These are phyloP conservation scores for Staurois parvus DNA, from an alignment of 2,797 vertebrate genomes.

Conservation along the genomic window DNA sequence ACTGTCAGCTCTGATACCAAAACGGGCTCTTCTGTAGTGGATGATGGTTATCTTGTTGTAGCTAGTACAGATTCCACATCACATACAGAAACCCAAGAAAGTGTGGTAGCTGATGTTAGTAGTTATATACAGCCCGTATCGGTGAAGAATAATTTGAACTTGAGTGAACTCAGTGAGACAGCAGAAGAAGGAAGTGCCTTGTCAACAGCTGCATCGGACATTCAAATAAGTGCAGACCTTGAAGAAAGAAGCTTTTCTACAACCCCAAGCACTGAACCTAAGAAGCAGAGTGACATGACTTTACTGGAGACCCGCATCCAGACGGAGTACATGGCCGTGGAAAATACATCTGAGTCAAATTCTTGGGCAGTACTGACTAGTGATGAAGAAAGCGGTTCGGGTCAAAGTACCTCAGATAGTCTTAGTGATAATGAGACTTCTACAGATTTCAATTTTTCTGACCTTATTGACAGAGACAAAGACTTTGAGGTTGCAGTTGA, in stretches of 20 bases:
- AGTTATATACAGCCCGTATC: conserved; percentile 69
- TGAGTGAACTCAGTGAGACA: conserved; percentile 77
- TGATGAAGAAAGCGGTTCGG: conserved; percentile 93
- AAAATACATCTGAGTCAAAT: conserved; percentile 70
- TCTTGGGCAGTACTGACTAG: conserved; percentile 80
- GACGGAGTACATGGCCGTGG: conserved; percentile 66
- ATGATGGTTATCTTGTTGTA: conserved; percentile 78
- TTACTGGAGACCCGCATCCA: conserved; percentile 77
- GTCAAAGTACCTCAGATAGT: conserved; percentile 83
- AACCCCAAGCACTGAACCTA: conserved; percentile 58
- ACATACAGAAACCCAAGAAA: conserved; percentile 80
- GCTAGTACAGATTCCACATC: conserved; percentile 86
- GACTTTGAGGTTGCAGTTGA: conserved; percentile 83
- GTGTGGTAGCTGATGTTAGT: conserved; percentile 79
- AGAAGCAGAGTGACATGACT: conserved; percentile 72
- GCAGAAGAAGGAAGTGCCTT: conserved; percentile 70
- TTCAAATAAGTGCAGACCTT: conserved; percentile 58
- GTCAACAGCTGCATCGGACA: conserved; percentile 64
- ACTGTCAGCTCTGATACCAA: conserved; percentile 71
- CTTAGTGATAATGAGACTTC: conserved; percentile 93
- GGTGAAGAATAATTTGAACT: conserved; percentile 74
- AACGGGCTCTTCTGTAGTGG: conserved; percentile 74
- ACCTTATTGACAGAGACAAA: conserved; percentile 80
- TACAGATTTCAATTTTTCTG: conserved; percentile 95
- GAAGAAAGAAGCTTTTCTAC: conserved; percentile 64